Evolutionary conservation across 2,797 vertebrate genomes (phyloP).

Genomic region (Fratercula arctica): DNA sequence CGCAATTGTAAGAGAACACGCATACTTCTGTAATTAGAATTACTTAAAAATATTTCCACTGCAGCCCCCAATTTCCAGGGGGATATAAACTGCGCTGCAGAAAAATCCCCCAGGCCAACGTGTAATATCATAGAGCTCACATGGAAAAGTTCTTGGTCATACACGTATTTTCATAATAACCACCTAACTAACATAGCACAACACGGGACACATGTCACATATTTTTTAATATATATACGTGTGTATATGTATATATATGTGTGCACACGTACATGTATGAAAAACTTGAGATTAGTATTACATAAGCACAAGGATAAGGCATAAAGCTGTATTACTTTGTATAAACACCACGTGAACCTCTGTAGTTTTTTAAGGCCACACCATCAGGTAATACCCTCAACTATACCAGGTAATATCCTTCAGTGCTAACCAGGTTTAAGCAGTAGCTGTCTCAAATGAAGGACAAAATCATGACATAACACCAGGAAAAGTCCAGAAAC

Average conservation of each 20-base stretch:
- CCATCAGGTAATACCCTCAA: neutral
- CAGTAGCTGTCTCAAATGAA: neutral
- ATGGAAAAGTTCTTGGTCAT: neutral
- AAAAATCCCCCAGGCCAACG: neutral
- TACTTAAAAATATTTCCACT: neutral
- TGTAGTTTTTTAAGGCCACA: neutral
- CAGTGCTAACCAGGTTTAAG: neutral
- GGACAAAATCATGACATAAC: neutral
- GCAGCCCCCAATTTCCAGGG: neutral
- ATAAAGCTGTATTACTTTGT: neutral
- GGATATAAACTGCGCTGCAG: neutral
- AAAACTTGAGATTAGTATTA: neutral
- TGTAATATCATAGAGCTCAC: neutral
- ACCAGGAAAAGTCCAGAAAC: neutral
- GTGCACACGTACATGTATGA: fast-evolving
- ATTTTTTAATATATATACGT: neutral
- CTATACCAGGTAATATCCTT: too few relatives aligned
- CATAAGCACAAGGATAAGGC: neutral
- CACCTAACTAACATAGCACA: neutral
- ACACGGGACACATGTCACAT: neutral
- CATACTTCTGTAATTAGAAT: neutral
- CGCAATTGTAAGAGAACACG: neutral
- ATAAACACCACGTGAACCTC: neutral
- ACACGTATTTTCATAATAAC: neutral
- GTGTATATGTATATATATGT: fast-evolving